Base-by-base conservation (phyloP, 2,888 invertebrate genomes). In the Aphidius colemani region DNA sequence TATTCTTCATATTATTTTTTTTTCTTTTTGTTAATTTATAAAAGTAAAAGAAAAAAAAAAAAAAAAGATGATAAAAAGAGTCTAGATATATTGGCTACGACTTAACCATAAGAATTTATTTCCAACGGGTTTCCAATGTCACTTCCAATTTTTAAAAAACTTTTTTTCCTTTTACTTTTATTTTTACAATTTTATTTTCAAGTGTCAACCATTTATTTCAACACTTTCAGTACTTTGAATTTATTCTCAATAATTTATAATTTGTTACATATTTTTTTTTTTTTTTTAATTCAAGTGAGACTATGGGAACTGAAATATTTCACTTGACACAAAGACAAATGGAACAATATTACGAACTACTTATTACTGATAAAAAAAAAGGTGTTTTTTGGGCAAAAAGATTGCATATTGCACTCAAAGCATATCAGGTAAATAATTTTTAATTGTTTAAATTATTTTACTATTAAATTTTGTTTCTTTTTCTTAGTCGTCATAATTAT, bases 321-420 rank as follows among this genome's bases (percentile, higher is more conserved):
- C 96, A 98, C 84, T 94, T 94, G 83, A 92, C 97, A 7, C 96
- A 98, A 83, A 93, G 94, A 73, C 92, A 96, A 84, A 88, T 97
- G 86, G 95, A 95, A 77, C 88, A 87, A 68, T 93, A 90, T 78
- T 88, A 88, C 78, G 95, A 95, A 76, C 91, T 92, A 89, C 91
- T 96, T 76, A 84, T 85, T 71, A 87, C 89, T 55, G 96, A 98
- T 78, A 97, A 96, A 84, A 93, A 93, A 78, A 92, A 93, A 78
- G 87, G 89, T 68, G 83, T 87, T 6, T 83, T 89, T 45, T 98
- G 96, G 96, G 91, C 94, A 8, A 87, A 89, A 74, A 88, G 95
- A 70, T 86, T 96, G 66, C 97, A 98, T 82, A 84, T 95, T 53
- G 94, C 93, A 41, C 82, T 98, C 59, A 86, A 85, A 72, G 88